Base-by-base conservation (phyloP, 2,888 invertebrate species). In the Troides aeacus region DNA sequence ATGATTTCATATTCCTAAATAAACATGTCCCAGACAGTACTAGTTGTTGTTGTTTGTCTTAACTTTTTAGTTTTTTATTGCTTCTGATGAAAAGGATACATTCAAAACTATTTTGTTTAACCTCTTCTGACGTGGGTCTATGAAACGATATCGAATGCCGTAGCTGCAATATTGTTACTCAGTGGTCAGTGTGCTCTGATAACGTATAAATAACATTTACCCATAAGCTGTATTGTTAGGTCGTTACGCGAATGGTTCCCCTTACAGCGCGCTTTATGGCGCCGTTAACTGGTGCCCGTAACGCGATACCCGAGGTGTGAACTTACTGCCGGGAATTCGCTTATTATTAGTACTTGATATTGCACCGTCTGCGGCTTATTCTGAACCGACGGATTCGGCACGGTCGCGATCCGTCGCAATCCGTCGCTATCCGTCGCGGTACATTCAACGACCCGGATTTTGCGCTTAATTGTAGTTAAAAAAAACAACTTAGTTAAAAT, bases 271-370 rank as follows among this genome's bases (percentile, higher is more conserved):
- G 53, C 70, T 72, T 73, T 75, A 75, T 71, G 72, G 71, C 73
- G 74, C 70, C 76, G 76, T 77, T 81, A 82, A 84, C 81, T 78
- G 80, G 75, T 72, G 71, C 74, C 72, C 70, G 82, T 79, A 83
- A 84, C 75, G 74, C 77, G 82, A 83, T 80, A 79, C 70, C 68
- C 72, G 77, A 81, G 80, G 81, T 84, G 82, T 80, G 79, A 82
- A 83, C 66, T 74, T 71, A 73, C 75, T 81, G 77, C 81, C 72
- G 46, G 74, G 84, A 81, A 80, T 77, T 76, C 66, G 75, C 76
- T 70, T 65, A 46, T 69, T 81, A 81, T 79, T 81, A 77, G 78
- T 84, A 81, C 81, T 74, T 78, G 77, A 82, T 83, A 74, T 66
- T 64, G 64, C 62, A 39, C 61, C 21, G 69, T 62, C 64, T 30